These are phyloP conservation scores for Monochamus alternatus DNA, from an alignment of 2,888 invertebrate species.

Conservation along the genomic window DNA sequence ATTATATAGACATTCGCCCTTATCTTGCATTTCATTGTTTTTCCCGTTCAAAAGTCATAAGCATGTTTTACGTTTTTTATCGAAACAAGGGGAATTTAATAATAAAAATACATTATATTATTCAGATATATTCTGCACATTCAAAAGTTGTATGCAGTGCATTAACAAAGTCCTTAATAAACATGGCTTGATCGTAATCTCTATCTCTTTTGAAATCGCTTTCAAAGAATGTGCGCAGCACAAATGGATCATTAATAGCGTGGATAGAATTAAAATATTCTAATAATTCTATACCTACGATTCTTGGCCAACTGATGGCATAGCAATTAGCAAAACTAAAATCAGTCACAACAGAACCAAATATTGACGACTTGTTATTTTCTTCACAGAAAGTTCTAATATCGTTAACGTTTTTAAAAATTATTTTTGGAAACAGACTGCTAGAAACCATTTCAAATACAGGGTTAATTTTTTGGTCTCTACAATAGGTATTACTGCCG, in stretches of 20 bases:
- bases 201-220: not conserved
- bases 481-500: constrained; percentile 8
- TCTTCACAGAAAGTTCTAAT: constrained; percentile 16
- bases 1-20: not conserved
- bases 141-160: not conserved
- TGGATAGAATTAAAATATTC: not conserved
- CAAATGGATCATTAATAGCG: not conserved
- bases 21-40: not conserved
- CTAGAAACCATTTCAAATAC: constrained; percentile 23
- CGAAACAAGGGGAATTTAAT: not conserved
- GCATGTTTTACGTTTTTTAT: not conserved
- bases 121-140: not conserved
- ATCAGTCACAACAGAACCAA: constrained; percentile 8
- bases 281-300: not conserved
- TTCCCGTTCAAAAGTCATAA: not conserved
- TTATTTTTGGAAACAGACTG: constrained; percentile 11
- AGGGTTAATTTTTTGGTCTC: not conserved
- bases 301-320: not conserved
- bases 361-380: constrained; percentile 9
- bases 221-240: not conserved
- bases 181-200: not conserved
- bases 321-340: constrained; percentile 20
- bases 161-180: not conserved
- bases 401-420: constrained; percentile 12
- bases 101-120: not conserved